Conservation (phyloP, 2,113 vertebrate species). For the Corythornis madagascariensis region DNA sequence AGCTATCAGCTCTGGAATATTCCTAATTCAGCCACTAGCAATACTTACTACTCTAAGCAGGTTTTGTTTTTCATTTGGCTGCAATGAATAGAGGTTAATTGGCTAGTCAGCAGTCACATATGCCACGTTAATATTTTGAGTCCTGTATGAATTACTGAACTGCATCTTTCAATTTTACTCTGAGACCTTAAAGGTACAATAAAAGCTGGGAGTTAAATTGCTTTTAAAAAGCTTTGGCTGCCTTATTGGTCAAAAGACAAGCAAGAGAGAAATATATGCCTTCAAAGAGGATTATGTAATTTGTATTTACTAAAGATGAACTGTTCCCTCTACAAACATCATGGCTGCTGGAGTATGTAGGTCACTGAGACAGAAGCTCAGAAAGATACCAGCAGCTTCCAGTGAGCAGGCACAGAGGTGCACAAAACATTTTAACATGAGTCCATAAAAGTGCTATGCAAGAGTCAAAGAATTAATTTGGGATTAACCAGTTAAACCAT, state of each 20-base stretch:
- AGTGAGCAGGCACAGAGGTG: neutral
- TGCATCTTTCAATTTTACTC: conserved; percentile 59
- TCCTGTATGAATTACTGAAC: neutral
- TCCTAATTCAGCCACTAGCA: neutral
- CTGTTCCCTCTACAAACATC: neutral
- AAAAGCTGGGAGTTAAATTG: conserved; percentile 51
- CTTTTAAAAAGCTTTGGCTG: conserved; percentile 58
- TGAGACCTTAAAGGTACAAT: conserved; percentile 41
- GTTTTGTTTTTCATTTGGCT: conserved; percentile 6
- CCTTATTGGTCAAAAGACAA: conserved; percentile 21
- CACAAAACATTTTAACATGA: conserved; percentile 19
- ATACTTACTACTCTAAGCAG: neutral
- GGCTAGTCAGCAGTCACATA: conserved; percentile 17
- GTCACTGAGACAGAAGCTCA: conserved; percentile 26
- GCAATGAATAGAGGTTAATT: conserved; percentile 17
- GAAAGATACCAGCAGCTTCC: neutral
- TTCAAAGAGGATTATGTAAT: conserved; percentile 53
- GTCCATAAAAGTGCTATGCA: neutral
- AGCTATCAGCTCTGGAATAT: neutral
- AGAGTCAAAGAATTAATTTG: conserved; percentile 75
- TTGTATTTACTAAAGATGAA: conserved; percentile 14
- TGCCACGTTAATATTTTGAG: neutral
- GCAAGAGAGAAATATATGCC: conserved; percentile 32
- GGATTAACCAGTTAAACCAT: conserved; percentile 56
- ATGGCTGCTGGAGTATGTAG: conserved; percentile 12